Percentiles rank a stretch among this genome's conserved stretches.
Conservation (phyloP, 1,140 invertebrate genomes). For the Centruroides sculpturatus region DNA sequence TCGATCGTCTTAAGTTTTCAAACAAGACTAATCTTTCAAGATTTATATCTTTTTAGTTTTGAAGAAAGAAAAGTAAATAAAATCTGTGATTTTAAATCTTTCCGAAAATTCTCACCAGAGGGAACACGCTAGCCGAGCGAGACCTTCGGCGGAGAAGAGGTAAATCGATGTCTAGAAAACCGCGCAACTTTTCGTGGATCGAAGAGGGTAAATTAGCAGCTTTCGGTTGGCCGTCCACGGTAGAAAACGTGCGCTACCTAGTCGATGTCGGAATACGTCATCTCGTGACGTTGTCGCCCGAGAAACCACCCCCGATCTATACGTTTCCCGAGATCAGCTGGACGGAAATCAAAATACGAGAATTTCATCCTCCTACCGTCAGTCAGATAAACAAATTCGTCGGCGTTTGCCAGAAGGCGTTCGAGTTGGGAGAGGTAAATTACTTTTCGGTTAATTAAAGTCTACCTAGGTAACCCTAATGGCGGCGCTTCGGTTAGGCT, state of each 20-base stretch:
- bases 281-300: slow-evolving; percentile 45
- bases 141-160: too few relatives aligned
- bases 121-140: too few relatives aligned
- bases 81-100: too few relatives aligned
- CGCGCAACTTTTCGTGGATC: slow-evolving; percentile 15
- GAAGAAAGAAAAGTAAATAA: too few relatives aligned
- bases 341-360: slow-evolving; percentile 43
- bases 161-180: neutral
- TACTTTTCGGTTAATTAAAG: too few relatives aligned
- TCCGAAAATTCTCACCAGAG: too few relatives aligned
- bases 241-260: slow-evolving; percentile 42
- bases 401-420: slow-evolving; percentile 36
- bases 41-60: too few relatives aligned
- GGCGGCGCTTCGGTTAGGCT: too few relatives aligned
- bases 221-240: slow-evolving; percentile 44
- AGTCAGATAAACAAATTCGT: slow-evolving; percentile 51
- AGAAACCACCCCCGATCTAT: slow-evolving; percentile 40
- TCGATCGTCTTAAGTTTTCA: too few relatives aligned
- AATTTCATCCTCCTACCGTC: slow-evolving; percentile 47
- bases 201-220: slow-evolving; percentile 33
- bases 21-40: too few relatives aligned
- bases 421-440: slow-evolving; percentile 21
- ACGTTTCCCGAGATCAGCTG: slow-evolving; percentile 32
- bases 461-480: too few relatives aligned
- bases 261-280: slow-evolving; percentile 34